Evolutionary conservation across 2,113 vertebrate species (phyloP), one percentile per base, ranked within the genome.

Genomic region (Mobula birostris): DNA sequence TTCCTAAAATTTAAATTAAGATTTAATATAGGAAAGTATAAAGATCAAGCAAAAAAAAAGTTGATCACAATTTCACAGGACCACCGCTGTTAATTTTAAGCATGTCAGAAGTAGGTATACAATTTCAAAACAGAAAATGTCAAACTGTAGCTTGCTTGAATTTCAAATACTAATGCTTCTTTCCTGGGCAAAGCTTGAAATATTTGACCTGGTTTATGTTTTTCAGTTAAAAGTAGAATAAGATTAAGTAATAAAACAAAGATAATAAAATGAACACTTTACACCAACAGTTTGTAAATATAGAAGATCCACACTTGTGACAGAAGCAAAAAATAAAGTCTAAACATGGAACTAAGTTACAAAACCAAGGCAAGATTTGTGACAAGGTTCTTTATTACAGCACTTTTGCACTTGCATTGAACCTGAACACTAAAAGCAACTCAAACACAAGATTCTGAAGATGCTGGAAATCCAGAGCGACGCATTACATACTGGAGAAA

Each of bases 111-210:
- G 27, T 29, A 19, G 32, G n/a, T 36, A 40, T 70, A 58, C 29
- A 91, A 56, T 27, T 74, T 93, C 36, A 56, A 74, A 93, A 74
- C 70, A 93, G 91, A 66, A 87, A 27, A n/a, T 17, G 36, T 9
- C 21, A 32, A 93, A 56, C 56, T 19, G 40, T 56, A 48, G 21
- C 91, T 93, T 74, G 91, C 70, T 93, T 72, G 48, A 74, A 93
- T 74, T 48, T 93, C 91, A 93, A 93, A 93, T 32, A 15, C 32
- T 90, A 66, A 66, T 74, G 91, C 40, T 93, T 40, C 70, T 76
- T 40, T 76, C 40, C 70, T 76, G 91, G 91, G 74, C 70, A 93
- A 93, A 70, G 27, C 6, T 56, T 74, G 11, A 7, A 93, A 70
- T 36, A 93, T 24, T 27, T 93, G 70, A 76, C 68, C 48, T 17